Base-by-base conservation (phyloP, 2,797 vertebrate genomes). In the Sarcoramphus papa region DNA sequence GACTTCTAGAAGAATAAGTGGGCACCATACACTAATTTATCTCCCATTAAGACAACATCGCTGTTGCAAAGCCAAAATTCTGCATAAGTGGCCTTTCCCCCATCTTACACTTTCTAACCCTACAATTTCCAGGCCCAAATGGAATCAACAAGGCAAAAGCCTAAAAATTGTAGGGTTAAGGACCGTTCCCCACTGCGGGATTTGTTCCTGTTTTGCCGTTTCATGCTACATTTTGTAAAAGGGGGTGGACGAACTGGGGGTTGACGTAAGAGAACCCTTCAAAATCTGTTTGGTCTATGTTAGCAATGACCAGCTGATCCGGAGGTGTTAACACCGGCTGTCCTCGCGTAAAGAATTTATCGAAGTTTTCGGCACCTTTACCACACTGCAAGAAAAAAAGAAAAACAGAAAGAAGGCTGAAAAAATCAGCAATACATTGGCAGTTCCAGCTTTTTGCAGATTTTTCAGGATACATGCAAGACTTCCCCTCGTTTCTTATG, bases 201-300 rank as follows among this genome's bases (percentile, higher is more conserved):
- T 96, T 85, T 94, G 82, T 85, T 94, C 76, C 95, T 48, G 12
- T n/a, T 20, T 90, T 35, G 69, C 94, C 28, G 12, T 84, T 97
- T 99, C 99, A 99, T 97, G 99, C 99, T 83, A 98, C 98, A 47
- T 97, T 99, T 98, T 99, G 98, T 79, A 99, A 88, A 14, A 98
- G 97, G 7, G 99, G 98, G 85, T 99, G 99, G 89, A 99, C 10
- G 37, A 99, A 99, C 98, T 99, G 99, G 31, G 98, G 98, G 97
- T 99, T 99, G 97, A 99, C 98, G 67, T 98, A 99, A 21, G 99
- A 99, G 98, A 99, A 99, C 69, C 99, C 99, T 25, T 99, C 99
- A 3, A 99, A 99, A 97, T 99, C 99, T 56, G 98, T 98, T 98
- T 99, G 99, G 98, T 99, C 99, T 78, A 99, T 99, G 98, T 99